These are phyloP conservation scores for Temnothorax curvispinosus DNA, from an alignment of 1,140 invertebrate genomes.

Conservation along the genomic window DNA sequence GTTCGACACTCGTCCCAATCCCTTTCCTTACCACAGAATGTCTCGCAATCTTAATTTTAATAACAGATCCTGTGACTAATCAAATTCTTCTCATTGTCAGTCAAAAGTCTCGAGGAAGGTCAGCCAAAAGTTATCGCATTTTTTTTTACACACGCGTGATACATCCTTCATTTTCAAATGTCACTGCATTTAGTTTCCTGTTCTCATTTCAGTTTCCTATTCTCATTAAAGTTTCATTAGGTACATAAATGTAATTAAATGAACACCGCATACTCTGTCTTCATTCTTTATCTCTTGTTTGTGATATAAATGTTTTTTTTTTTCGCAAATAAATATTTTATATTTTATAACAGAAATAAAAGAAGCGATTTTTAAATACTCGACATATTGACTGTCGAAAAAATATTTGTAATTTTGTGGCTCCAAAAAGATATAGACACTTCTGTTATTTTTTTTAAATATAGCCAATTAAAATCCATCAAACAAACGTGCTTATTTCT, in stretches of 20 bases:
- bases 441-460: neutral
- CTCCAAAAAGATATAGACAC: neutral
- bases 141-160: neutral
- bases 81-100: neutral
- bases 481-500: neutral
- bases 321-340: neutral
- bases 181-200: neutral
- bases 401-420: neutral
- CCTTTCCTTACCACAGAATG: neutral
- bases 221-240: conserved; percentile 40
- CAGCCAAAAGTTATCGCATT: neutral
- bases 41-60: conserved; percentile 5
- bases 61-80: neutral
- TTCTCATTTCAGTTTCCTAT: conserved; percentile 6
- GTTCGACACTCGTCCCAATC: neutral
- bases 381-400: neutral
- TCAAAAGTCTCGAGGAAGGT: conserved; percentile 10
- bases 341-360: neutral
- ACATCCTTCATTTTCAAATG: conserved; percentile 1
- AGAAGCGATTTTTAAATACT: neutral
- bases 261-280: neutral
- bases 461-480: neutral
- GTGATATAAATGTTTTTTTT: conserved; percentile 6
- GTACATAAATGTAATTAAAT: neutral
- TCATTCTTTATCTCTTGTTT: conserved; percentile 14